Evolutionary conservation across 2,113 vertebrate species (phyloP), one percentile per base, ranked within the genome.

Genomic region (Callorhinus ursinus): DNA sequence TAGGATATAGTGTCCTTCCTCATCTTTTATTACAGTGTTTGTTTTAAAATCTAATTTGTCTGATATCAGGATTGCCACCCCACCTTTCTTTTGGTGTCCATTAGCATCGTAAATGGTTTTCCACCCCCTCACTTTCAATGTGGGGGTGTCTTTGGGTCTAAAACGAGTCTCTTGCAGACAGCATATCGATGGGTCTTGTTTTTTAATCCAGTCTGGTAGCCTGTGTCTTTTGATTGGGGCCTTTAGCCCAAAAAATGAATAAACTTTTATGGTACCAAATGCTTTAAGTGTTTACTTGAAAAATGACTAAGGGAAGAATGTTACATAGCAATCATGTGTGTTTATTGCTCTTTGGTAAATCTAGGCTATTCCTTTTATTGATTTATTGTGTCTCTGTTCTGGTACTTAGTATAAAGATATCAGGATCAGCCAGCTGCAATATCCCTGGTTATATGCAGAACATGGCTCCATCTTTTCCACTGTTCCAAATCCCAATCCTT

Each of bases 191-290:
- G 39, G 39, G 39, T 39, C 39, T 39, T 39, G 39, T 39, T 39
- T 39, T 39, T 39, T 39, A 39, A 39, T 39, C 39, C 39, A 39
- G 4, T 39, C 39, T 39, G 39, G 4, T 39, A 39, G 39, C 39
- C 39, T 4, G 39, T 39, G 39, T 39, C 39, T 39, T 39, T 39
- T 39, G 39, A 39, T 39, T 39, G 39, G 39, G 39, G 39, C 39
- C 3, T 39, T 39, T 39, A 39, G 39, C 39, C 39, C 39, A 3
- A 67, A 81, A 36, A 55, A 24, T 6, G 7, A 86, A 93, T 53
- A 94, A 61, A 81, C 42, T 24, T 86, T 87, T 69, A 90, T 72
- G 57, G 59, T 86, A 72, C n/a, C 76, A 95, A 96, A 88, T 95
- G 69, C 79, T 93, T 93, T 57, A 79, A 77, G 67, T 88, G 61